Conservation (phyloP, 2,797 vertebrate species). For the Xenentodon cancila region DNA sequence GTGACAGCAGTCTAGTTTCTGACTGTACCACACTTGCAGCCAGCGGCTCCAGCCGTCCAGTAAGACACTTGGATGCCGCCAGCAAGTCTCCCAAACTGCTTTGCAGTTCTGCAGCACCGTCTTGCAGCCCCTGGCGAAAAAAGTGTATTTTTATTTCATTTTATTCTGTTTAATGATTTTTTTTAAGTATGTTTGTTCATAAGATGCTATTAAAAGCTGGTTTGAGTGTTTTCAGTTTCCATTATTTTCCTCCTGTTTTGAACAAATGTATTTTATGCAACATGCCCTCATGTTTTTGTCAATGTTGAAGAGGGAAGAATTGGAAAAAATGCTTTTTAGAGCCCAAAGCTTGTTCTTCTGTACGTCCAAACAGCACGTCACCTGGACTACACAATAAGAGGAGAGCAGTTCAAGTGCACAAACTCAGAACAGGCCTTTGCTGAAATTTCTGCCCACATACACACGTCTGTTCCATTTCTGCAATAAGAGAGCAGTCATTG, state of each 20-base stretch:
- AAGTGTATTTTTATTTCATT: too few species aligned
- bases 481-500: slow-evolving; percentile 12
- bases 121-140: slow-evolving; percentile 60
- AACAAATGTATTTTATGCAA: too few species aligned
- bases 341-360: slow-evolving; percentile 3
- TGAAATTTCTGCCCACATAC: slow-evolving; percentile 27
- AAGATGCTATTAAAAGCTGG: too few species aligned
- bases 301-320: background rate
- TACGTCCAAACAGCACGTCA: slow-evolving; percentile 26
- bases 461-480: slow-evolving; percentile 24
- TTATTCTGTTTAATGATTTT: too few species aligned
- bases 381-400: slow-evolving; percentile 2
- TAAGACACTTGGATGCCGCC: slow-evolving; percentile 67
- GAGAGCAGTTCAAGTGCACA: background rate
- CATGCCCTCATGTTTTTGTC: background rate
- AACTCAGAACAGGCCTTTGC: background rate
- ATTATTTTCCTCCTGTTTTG: too few species aligned
- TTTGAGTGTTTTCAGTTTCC: too few species aligned
- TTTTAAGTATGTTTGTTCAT: too few species aligned
- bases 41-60: slow-evolving; percentile 44
- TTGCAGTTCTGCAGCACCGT: slow-evolving; percentile 50
- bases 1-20: slow-evolving; percentile 65
- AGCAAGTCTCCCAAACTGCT: slow-evolving; percentile 47
- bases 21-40: slow-evolving; percentile 66
- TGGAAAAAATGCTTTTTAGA: background rate